Percentiles rank a stretch among this genome's conserved stretches.
phyloP scores from a whole-genome alignment of 2,888 invertebrate species.

The Agrilus cyanescens region DNA sequence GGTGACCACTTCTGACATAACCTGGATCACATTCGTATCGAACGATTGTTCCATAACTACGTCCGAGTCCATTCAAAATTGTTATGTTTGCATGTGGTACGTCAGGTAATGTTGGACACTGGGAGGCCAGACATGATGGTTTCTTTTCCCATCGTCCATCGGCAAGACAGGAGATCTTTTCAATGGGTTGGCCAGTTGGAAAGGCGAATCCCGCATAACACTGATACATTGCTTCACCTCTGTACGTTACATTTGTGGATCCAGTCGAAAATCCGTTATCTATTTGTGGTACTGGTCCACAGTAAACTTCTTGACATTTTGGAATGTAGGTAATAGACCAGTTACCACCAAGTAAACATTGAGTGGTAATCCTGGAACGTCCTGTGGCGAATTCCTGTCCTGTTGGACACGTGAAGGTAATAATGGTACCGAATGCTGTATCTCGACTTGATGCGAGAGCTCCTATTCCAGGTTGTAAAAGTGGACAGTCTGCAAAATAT shows the following conservation, averaged over 20 bases:
- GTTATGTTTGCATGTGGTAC: slow-evolving; percentile 80
- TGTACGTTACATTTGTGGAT: slow-evolving; percentile 89
- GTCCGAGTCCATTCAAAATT: slow-evolving; percentile 77
- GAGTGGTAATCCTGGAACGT: slow-evolving; percentile 68
- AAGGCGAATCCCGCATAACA: slow-evolving; percentile 95
- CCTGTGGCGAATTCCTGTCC: slow-evolving; percentile 93
- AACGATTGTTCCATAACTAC: slow-evolving; percentile 88
- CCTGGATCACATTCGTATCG: slow-evolving; percentile 87
- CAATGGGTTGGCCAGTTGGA: slow-evolving; percentile 74
- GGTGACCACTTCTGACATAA: slow-evolving; percentile 76
- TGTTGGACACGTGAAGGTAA: slow-evolving; percentile 83
- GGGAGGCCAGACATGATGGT: slow-evolving; percentile 87
- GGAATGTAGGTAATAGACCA: slow-evolving; percentile 90
- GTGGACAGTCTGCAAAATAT: slow-evolving; percentile 63
- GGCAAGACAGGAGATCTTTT: slow-evolving; percentile 78
- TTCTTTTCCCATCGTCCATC: slow-evolving; percentile 89
- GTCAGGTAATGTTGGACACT: slow-evolving; percentile 77
- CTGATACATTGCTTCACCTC: slow-evolving; percentile 87
- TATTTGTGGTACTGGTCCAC: slow-evolving; percentile 95
- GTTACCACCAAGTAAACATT: slow-evolving; percentile 79
- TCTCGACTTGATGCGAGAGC: slow-evolving; percentile 85
- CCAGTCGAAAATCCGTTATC: slow-evolving; percentile 95
- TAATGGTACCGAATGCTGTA: slow-evolving; percentile 80
- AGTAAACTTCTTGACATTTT: slow-evolving; percentile 91
- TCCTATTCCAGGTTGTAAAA: slow-evolving; percentile 70